Conservation (phyloP, 2,797 vertebrate species). For the Micromesistius poutassou region DNA sequence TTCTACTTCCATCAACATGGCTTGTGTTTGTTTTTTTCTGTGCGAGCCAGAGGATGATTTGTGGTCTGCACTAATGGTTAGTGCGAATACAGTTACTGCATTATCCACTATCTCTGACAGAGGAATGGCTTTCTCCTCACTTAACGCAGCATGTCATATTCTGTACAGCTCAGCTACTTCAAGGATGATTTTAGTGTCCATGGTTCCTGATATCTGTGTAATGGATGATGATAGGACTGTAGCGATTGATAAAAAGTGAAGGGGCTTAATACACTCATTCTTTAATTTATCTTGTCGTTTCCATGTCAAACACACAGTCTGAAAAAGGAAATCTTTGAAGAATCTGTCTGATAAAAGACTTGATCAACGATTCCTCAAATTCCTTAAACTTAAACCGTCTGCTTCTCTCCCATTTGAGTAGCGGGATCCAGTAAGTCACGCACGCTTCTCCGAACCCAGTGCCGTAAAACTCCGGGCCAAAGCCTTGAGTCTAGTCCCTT, state of each 20-base stretch:
- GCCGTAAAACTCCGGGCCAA: background rate
- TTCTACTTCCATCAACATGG: background rate
- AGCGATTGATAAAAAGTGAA: background rate
- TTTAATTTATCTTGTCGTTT: background rate
- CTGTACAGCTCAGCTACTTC: background rate
- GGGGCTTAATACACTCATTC: background rate
- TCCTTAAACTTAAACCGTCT: background rate
- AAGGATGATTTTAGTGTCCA: background rate
- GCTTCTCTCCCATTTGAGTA: background rate
- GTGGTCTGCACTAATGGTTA: background rate
- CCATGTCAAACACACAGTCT: constrained; percentile 1
- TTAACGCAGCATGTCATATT: background rate
- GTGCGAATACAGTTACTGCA: background rate
- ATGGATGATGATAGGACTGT: background rate
- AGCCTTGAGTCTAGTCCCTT: background rate
- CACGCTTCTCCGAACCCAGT: background rate
- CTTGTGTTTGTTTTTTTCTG: background rate
- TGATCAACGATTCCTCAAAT: background rate
- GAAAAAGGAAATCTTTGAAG: constrained; percentile 54
- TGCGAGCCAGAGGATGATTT: background rate
- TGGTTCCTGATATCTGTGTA: background rate
- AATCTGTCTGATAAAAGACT: constrained; percentile 1
- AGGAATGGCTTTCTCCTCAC: background rate
- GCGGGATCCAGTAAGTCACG: background rate
- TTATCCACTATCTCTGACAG: background rate